Evolutionary conservation across 2,797 vertebrate species (phyloP).

Genomic region (Danionella dracula): DNA sequence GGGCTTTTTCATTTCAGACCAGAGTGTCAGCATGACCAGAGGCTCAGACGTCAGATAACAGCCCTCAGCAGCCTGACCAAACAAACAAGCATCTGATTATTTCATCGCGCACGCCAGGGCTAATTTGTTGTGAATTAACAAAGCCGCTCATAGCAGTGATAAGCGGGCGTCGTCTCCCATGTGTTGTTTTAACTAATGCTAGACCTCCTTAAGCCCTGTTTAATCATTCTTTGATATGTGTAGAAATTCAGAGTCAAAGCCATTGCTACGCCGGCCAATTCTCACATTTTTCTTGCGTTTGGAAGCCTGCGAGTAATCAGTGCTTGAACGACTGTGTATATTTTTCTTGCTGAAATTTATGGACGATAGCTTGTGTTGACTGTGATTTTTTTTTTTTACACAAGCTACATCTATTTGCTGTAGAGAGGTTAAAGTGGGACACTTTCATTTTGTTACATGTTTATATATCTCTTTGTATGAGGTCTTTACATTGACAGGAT

Average conservation of each 20-base stretch:
- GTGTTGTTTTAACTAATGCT: slow-evolving; percentile 73
- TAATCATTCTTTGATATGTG: slow-evolving; percentile 63
- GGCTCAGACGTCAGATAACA: slow-evolving; percentile 53
- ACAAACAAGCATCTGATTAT: slow-evolving; percentile 67
- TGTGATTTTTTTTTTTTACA: too few relatives aligned
- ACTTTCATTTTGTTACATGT: too few relatives aligned
- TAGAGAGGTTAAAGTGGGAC: not conserved
- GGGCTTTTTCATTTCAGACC: slow-evolving; percentile 37
- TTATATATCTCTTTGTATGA: not conserved
- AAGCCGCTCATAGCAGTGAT: slow-evolving; percentile 50
- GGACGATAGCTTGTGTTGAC: slow-evolving; percentile 35
- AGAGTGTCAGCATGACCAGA: slow-evolving; percentile 28
- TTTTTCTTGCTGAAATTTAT: slow-evolving; percentile 38
- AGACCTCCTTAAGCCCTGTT: slow-evolving; percentile 38
- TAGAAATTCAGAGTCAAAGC: slow-evolving; percentile 64
- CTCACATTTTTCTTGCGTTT: slow-evolving; percentile 49
- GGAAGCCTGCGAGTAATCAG: slow-evolving; percentile 33
- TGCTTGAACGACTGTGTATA: slow-evolving; percentile 23
- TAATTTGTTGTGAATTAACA: slow-evolving; percentile 64
- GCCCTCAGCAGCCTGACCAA: slow-evolving; percentile 58
- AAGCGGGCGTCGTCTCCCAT: slow-evolving; percentile 50
- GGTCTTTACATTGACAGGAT: too few relatives aligned
- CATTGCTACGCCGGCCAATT: slow-evolving; percentile 56
- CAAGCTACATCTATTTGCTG: not conserved
- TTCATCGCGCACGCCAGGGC: slow-evolving; percentile 57